Percentiles rank a stretch among this genome's conserved stretches.
Conservation (phyloP, 2,888 invertebrate species). For the Epinotia demarniana region DNA sequence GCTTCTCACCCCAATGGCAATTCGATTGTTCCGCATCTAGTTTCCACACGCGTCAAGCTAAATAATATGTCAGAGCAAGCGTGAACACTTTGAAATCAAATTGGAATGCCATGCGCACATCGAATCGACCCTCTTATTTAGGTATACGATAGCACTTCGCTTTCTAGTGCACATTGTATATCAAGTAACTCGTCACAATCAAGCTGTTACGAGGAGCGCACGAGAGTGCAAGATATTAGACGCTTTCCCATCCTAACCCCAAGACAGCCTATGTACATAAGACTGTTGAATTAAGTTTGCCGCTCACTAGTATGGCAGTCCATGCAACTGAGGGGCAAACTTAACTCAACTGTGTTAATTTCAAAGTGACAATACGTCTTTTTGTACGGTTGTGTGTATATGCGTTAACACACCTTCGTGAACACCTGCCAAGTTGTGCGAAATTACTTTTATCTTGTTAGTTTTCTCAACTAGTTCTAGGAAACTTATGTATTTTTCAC, state of each 20-base stretch:
- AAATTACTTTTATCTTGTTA: conserved; percentile 11
- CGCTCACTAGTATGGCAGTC: neutral
- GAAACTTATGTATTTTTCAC: too few relatives aligned
- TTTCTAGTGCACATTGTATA: neutral
- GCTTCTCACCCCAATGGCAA: neutral
- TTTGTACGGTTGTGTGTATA: neutral
- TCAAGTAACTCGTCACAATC: conserved; percentile 10
- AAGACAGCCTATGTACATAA: conserved; percentile 6
- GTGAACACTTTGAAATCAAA: neutral
- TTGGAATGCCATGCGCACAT: neutral
- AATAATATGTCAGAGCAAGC: neutral
- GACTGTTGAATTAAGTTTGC: neutral
- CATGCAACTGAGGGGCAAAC: neutral
- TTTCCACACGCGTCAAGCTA: neutral
- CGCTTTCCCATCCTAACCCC: neutral
- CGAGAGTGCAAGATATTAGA: conserved; percentile 13
- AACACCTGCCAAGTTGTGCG: conserved; percentile 7
- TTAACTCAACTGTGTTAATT: neutral
- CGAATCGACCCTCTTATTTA: neutral
- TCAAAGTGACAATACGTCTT: neutral
- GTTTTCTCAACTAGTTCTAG: too few relatives aligned
- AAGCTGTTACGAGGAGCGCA: conserved; percentile 14
- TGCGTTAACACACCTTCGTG: conserved; percentile 5
- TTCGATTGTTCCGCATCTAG: neutral
- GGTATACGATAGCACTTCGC: neutral